Conservation (phyloP, 2,888 invertebrate genomes). For the Pasiphila rectangulata region DNA sequence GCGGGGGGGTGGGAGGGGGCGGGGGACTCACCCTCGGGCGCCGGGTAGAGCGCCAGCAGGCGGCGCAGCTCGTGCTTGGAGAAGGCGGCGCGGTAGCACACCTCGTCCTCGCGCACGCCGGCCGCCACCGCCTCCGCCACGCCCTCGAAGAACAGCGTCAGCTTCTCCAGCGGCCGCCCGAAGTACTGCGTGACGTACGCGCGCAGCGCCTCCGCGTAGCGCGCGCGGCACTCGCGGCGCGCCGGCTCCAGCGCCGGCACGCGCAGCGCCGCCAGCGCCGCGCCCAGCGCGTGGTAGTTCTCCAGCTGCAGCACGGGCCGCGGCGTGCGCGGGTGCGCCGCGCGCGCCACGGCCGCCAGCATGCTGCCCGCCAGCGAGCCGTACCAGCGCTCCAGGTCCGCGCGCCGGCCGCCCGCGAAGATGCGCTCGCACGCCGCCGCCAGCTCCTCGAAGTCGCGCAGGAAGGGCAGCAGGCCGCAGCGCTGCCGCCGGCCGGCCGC, state of each 20-base stretch:
- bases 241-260: constrained; percentile 92
- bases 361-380: constrained; percentile 87
- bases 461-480: constrained; percentile 94
- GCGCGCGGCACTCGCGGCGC: constrained; percentile 93
- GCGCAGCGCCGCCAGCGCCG: constrained; percentile 92
- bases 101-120: constrained; percentile 97
- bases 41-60: constrained; percentile 96
- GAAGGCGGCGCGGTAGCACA: constrained; percentile 98
- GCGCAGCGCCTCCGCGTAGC: constrained; percentile 93
- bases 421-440: constrained; percentile 92
- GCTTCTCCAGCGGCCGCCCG: constrained; percentile 84
- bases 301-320: constrained; percentile 72
- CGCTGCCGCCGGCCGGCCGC: constrained; percentile 82
- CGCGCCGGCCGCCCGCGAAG: constrained; percentile 86
- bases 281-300: constrained; percentile 97
- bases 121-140: constrained; percentile 95
- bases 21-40: constrained; percentile 31
- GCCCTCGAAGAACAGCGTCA: constrained; percentile 96
- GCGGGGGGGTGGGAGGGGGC: background rate
- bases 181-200: constrained; percentile 97
- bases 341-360: constrained; percentile 75
- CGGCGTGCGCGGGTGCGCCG: constrained; percentile 96
- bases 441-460: constrained; percentile 94
- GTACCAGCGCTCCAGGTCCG: constrained; percentile 94
- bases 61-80: constrained; percentile 97